Conservation (phyloP, 2,888 invertebrate genomes). For the Eilema caniola region DNA sequence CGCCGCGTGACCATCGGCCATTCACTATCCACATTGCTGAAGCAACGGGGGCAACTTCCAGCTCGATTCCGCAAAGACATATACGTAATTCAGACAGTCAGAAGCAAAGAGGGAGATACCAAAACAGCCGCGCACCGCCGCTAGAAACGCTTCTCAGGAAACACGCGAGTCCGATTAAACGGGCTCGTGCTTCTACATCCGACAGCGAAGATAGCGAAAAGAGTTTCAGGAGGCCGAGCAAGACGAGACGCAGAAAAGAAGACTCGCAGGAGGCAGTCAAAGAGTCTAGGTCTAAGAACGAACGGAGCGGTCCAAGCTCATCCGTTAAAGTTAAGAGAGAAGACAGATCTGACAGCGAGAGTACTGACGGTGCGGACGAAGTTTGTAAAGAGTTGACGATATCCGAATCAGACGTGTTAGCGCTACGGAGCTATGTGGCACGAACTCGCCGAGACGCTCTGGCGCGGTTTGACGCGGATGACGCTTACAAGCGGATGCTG, state of each 20-base stretch:
- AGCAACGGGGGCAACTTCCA: neutral
- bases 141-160: neutral
- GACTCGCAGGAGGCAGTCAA: neutral
- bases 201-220: conserved; percentile 13
- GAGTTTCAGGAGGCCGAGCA: neutral
- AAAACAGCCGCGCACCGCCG: neutral
- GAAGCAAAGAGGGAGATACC: neutral
- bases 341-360: neutral
- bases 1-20: neutral
- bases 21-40: neutral
- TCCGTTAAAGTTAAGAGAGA: neutral
- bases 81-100: neutral
- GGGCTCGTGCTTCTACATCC: neutral
- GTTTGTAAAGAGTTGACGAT: conserved; percentile 59
- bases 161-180: neutral
- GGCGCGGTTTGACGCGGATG: conserved; percentile 57
- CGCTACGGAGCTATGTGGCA: conserved; percentile 54
- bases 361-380: neutral
- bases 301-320: neutral
- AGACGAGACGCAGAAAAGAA: neutral
- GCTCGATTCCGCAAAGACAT: neutral
- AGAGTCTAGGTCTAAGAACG: neutral
- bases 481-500: conserved; percentile 52
- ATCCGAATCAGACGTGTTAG: conserved; percentile 53
- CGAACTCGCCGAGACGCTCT: conserved; percentile 53